phyloP scores from a whole-genome alignment of 2,113 vertebrate genomes.

The Zeus faber region DNA sequence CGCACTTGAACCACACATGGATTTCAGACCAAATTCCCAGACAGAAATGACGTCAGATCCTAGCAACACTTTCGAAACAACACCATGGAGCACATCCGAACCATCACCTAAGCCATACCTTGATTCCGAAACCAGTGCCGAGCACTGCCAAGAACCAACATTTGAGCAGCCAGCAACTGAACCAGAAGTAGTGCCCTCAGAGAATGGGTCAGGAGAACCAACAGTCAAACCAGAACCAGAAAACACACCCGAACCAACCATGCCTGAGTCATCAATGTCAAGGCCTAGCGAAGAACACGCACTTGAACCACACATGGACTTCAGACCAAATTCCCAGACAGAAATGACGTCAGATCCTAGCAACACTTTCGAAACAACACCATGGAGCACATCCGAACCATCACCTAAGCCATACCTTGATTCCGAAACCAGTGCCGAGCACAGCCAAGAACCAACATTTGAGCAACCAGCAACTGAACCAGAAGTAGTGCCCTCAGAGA shows the following conservation, averaged over 20 bases:
- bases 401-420: not conserved
- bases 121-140: not conserved
- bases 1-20: not conserved
- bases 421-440: not conserved
- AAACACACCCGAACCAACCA: not conserved
- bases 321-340: too few relatives aligned
- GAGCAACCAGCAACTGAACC: too few relatives aligned
- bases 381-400: not conserved
- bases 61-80: too few relatives aligned
- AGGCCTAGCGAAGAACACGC: not conserved
- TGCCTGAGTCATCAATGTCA: not conserved
- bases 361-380: too few relatives aligned
- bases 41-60: too few relatives aligned
- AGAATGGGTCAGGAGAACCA: too few relatives aligned
- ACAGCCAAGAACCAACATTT: not conserved
- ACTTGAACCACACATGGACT: not conserved
- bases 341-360: too few relatives aligned
- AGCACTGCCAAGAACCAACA: too few relatives aligned
- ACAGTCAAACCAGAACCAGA: slow-evolving; percentile 2
- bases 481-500: too few relatives aligned
- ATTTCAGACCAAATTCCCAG: too few relatives aligned
- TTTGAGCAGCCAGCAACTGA: too few relatives aligned
- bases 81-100: not conserved
- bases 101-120: not conserved
- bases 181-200: too few relatives aligned